These are phyloP conservation scores for Drosophila truncata DNA, from an alignment of 1,140 invertebrate genomes.

Conservation along the genomic window DNA sequence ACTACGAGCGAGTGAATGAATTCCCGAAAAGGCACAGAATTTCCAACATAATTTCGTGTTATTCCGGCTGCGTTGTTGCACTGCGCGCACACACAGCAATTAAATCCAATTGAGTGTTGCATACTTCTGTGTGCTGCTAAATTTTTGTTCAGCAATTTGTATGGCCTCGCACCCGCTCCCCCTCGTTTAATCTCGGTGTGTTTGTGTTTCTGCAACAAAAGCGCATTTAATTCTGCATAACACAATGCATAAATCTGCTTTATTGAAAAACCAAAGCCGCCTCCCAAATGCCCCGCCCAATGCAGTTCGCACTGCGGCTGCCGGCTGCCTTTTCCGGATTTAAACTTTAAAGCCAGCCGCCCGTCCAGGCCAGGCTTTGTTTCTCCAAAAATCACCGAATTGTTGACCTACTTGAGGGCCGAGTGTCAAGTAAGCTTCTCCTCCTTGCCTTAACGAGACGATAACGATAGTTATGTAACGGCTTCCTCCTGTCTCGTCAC, in stretches of 20 bases:
- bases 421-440: constrained; percentile 35
- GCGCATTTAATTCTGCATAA: constrained; percentile 54
- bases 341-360: constrained; percentile 36
- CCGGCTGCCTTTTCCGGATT: constrained; percentile 12
- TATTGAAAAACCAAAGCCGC: constrained; percentile 53
- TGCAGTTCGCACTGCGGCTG: constrained; percentile 9
- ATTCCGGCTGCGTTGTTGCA: constrained; percentile 28
- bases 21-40: constrained; percentile 23
- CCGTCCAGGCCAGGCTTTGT: not conserved
- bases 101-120: constrained; percentile 76
- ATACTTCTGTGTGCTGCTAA: constrained; percentile 62
- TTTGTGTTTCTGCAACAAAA: constrained; percentile 38
- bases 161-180: not conserved
- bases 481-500: constrained; percentile 22
- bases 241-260: constrained; percentile 53
- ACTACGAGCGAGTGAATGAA: constrained; percentile 27
- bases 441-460: constrained; percentile 22
- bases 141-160: constrained; percentile 31
- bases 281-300: not conserved
- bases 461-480: constrained; percentile 31
- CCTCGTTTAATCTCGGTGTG: not conserved
- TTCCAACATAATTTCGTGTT: constrained; percentile 28
- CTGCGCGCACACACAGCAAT: constrained; percentile 41
- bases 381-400: constrained; percentile 34
- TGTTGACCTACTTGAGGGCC: constrained; percentile 68